Evolutionary conservation across 2,113 vertebrate species (phyloP).

Genomic region (Lagopus muta): DNA sequence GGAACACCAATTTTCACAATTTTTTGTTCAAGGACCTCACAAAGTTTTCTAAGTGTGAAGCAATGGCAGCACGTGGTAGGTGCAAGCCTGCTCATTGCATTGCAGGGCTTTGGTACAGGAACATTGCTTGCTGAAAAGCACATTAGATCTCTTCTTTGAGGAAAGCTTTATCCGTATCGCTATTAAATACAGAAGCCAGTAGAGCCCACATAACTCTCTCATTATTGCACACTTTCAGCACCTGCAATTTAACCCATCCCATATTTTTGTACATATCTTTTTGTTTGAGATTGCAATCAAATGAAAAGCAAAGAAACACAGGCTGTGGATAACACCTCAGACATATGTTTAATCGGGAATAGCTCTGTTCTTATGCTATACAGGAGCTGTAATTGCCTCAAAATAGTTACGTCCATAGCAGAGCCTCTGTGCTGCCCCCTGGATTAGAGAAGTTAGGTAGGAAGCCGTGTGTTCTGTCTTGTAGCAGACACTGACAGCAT

Average conservation of each 20-base stretch:
- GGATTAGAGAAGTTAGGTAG: neutral
- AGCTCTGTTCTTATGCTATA: neutral
- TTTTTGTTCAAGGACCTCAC: neutral
- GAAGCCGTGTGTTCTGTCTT: neutral
- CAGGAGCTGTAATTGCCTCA: neutral
- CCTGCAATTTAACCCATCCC: neutral
- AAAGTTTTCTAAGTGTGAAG: neutral
- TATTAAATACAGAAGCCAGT: neutral
- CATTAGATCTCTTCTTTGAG: neutral
- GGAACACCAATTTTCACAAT: neutral
- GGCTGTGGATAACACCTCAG: neutral
- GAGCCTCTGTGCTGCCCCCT: neutral
- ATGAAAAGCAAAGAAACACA: too few relatives aligned
- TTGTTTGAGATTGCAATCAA: too few relatives aligned
- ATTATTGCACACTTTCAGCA: neutral
- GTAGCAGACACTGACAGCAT: neutral
- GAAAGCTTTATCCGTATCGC: neutral
- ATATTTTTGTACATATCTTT: neutral
- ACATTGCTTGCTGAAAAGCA: neutral
- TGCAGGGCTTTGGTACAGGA: neutral
- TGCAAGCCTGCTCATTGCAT: neutral
- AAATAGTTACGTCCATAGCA: rapidly evolving
- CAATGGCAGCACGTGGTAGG: neutral
- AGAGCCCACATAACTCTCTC: neutral
- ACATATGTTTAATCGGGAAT: neutral